Percentiles rank a stretch among this genome's conserved stretches.
phyloP scores from a whole-genome alignment of 2,113 vertebrate species.

The Burhinus bistriatus region DNA sequence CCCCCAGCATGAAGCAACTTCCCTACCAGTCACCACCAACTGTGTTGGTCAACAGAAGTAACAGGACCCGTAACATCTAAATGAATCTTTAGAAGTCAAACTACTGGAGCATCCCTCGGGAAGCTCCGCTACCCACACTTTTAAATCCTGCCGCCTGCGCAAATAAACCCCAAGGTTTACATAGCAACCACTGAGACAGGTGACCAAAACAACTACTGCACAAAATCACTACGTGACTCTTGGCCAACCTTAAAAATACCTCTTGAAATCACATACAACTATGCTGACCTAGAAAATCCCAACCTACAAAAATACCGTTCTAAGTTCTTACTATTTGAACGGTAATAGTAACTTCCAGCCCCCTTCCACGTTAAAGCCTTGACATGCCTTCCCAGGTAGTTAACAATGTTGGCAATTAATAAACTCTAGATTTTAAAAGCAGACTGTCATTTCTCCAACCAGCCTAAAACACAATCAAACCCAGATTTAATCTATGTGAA shows the following conservation, averaged over 20 bases:
- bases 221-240: neutral
- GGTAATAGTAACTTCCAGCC: neutral
- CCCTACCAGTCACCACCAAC: neutral
- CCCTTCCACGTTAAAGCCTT: neutral
- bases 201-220: neutral
- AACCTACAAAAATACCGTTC: neutral
- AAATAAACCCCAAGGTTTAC: no score
- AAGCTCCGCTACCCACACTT: neutral
- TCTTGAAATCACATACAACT: neutral
- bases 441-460: neutral
- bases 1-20: neutral
- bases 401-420: neutral
- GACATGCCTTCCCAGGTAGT: neutral
- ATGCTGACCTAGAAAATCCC: neutral
- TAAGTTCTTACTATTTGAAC: neutral
- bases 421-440: neutral
- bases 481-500: neutral
- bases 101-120: neutral
- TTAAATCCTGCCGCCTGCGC: no score
- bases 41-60: neutral
- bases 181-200: no score
- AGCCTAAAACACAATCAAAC: neutral
- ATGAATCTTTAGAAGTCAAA: neutral
- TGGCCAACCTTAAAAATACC: neutral
- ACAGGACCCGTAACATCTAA: neutral